These are phyloP conservation scores for Poeciliopsis retropinna DNA, from an alignment of 2,113 vertebrate genomes.

Conservation along the genomic window DNA sequence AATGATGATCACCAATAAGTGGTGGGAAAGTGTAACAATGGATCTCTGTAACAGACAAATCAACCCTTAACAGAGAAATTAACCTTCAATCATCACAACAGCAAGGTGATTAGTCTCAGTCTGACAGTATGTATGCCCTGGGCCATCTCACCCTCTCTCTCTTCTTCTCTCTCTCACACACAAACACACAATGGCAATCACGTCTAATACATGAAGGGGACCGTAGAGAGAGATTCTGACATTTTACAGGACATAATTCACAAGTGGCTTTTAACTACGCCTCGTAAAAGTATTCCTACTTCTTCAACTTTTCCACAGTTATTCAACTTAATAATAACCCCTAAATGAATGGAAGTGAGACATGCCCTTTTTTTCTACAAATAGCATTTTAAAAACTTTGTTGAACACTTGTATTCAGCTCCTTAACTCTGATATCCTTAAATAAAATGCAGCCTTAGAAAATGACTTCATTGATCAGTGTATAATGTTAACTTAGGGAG, in stretches of 20 bases:
- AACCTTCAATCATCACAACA: constrained; percentile 55
- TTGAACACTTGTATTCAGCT: no score
- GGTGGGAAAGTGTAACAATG: constrained; percentile 67
- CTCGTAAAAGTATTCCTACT: background rate
- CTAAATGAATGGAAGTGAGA: no score
- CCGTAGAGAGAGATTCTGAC: constrained; percentile 10
- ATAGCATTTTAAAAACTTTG: no score
- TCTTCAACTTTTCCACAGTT: no score
- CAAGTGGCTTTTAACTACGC: background rate
- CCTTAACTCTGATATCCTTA: no score
- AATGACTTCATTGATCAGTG: no score
- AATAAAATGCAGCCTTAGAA: background rate
- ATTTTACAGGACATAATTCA: constrained; percentile 4
- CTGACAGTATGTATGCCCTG: constrained; percentile 32
- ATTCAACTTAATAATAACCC: no score
- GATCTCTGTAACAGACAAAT: constrained; percentile 63
- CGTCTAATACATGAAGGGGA: constrained; percentile 16
- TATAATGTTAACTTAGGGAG: no score
- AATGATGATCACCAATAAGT: constrained; percentile 71
- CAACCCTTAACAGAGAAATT: constrained; percentile 63
- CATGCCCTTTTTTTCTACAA: no score
- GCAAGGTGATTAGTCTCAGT: constrained; percentile 70
- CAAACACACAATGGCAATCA: constrained; percentile 10
- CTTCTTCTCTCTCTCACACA: background rate
- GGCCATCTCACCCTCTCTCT: constrained; percentile 10